phyloP scores from a whole-genome alignment of 2,888 invertebrate species.

The Lepidocyrtoides sp. region DNA sequence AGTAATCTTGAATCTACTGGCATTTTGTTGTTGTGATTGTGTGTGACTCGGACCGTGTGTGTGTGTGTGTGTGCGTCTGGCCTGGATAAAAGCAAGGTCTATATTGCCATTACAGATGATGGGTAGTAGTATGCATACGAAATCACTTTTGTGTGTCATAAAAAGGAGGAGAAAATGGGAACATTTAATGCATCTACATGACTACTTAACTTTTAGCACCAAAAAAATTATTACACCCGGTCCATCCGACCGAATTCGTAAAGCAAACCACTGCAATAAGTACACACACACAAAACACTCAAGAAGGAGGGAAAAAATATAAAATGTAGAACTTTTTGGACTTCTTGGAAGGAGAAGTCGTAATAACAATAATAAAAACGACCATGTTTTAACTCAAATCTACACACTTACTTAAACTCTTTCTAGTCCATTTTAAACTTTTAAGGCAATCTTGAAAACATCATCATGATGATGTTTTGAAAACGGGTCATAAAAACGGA shows the following conservation, averaged over 20 bases:
- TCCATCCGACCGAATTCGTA: slow-evolving; percentile 19
- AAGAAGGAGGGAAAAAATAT: background rate
- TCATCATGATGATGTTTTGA: slow-evolving; percentile 17
- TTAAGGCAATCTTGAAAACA: slow-evolving; percentile 61
- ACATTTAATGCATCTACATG: slow-evolving; percentile 66
- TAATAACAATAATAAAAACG: slow-evolving; percentile 62
- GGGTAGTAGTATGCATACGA: slow-evolving; percentile 64
- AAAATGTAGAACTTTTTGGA: slow-evolving; percentile 31
- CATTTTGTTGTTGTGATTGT: slow-evolving; percentile 1
- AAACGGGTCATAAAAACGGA: slow-evolving; percentile 45
- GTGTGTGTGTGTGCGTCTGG: background rate
- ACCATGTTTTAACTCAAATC: slow-evolving; percentile 52
- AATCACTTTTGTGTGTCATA: slow-evolving; percentile 72
- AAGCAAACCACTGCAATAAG: slow-evolving; percentile 14
- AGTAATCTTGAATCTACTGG: slow-evolving; percentile 5
- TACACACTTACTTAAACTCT: slow-evolving; percentile 19
- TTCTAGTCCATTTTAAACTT: slow-evolving; percentile 59
- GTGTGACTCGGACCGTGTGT: background rate
- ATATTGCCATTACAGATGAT: background rate
- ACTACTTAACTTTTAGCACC: slow-evolving; percentile 71
- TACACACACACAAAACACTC: background rate
- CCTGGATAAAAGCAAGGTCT: background rate
- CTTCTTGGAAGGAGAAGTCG: slow-evolving; percentile 29
- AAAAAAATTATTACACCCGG: slow-evolving; percentile 47
- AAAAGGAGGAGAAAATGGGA: slow-evolving; percentile 70